Base-by-base conservation (phyloP, 2,113 vertebrate genomes). In the Bufo gargarizans region DNA sequence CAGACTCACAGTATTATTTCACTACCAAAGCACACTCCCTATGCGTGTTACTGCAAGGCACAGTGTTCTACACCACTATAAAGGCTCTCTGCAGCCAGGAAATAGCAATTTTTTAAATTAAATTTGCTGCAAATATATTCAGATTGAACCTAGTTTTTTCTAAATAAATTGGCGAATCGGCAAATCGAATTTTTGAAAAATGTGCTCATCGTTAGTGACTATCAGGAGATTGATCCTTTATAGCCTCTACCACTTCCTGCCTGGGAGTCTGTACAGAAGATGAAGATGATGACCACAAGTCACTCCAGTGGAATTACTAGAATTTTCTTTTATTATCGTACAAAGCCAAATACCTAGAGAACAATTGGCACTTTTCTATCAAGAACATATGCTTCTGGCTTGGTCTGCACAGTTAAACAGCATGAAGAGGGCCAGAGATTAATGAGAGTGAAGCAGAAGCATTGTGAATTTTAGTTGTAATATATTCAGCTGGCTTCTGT, bases 291-390 rank as follows among this genome's bases (percentile, higher is more conserved):
- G 33, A 49, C 11, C 20, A 79, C 20, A 33, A 16, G 50, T 58
- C n/a, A n/a, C 49, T n/a, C 12, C 53, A 58, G 13, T 12, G 53
- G n/a, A 56, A 79, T 79, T 79, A 79, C 13, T 58, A 22, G 53
- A n/a, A 79, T 55, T 58, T 58, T 3, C 77, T 11, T 43, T 6
- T 58, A 59, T 43, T 58, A 55, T n/a, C 2, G 22, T 43, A 14
- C 3, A 77, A 80, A 45, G 78, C 78, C 53, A 79, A 79, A 58
- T 55, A 77, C 76, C 77, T 79, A 56, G 77, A 56, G 53, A 79
- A 79, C 50, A 79, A 58, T 14, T 55, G 77, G 77, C 53, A 58
- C 53, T 55, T 58, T 76, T 33, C 20, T 56, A 55, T 47, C 12
- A 49, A 77, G 19, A 43, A n/a, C 55, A 80, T 59, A 5, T 58